Conservation (phyloP, 1,140 invertebrate genomes). For the Drosophila ogumai region DNA sequence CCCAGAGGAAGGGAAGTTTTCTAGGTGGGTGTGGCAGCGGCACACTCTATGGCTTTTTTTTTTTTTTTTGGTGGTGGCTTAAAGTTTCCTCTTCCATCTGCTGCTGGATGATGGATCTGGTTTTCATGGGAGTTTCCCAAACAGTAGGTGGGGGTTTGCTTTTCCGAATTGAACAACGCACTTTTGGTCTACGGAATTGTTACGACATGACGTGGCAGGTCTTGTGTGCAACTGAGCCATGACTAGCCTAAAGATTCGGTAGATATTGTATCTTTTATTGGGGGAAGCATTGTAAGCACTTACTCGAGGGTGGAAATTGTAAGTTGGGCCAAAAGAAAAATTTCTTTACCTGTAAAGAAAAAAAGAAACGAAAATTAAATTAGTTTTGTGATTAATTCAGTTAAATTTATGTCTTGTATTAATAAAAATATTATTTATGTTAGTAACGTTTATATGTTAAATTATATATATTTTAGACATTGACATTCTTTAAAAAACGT, state of each 20-base stretch:
- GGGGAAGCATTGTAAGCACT: neutral
- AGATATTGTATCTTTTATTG: constrained; percentile 32
- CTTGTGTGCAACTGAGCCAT: constrained; percentile 30
- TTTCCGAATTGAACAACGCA: constrained; percentile 30
- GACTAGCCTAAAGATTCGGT: constrained; percentile 21
- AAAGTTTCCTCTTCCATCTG: constrained; percentile 35
- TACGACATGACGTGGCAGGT: constrained; percentile 47
- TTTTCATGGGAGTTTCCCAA: constrained; percentile 15
- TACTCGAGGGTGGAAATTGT: constrained; percentile 26
- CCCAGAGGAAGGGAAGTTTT: constrained; percentile 6
- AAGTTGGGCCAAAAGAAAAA: constrained; percentile 1
- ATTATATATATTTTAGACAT: no score
- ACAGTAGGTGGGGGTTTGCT: constrained; percentile 3
- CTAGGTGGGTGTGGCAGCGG: constrained; percentile 18
- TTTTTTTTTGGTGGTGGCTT: constrained; percentile 56
- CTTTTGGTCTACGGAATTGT: constrained; percentile 21
- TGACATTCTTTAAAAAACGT: no score
- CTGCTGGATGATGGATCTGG: constrained; percentile 40
- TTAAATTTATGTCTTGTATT: neutral
- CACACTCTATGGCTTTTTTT: constrained; percentile 23
- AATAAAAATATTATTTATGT: no score
- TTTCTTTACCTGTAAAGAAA: constrained; percentile 66
- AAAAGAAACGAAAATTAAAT: neutral
- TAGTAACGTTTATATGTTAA: no score
- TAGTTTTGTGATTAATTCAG: constrained; percentile 18